Conservation (phyloP, 2,888 invertebrate genomes). For the Ceriagrion tenellum region DNA sequence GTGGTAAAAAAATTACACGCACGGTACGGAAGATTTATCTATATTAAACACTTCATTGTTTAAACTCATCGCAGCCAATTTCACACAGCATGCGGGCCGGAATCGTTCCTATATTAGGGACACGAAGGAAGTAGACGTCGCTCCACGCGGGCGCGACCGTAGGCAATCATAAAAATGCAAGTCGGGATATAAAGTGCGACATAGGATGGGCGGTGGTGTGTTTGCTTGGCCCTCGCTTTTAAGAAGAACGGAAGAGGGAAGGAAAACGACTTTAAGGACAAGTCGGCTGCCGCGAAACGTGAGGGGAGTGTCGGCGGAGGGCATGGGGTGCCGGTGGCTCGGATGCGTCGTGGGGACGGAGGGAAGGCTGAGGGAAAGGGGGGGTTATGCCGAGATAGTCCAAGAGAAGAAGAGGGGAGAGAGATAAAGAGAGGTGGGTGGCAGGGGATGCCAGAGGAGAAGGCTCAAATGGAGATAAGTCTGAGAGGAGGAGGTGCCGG, state of each 20-base stretch:
- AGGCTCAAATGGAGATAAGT: not conserved
- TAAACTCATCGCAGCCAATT: not conserved
- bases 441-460: not conserved
- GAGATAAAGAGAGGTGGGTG: not conserved
- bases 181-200: not conserved
- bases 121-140: not conserved
- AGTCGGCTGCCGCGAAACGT: not conserved
- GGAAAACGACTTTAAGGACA: not conserved
- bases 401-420: not conserved
- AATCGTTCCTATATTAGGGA: not conserved
- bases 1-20: no score
- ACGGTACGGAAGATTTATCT: not conserved
- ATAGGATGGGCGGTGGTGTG: not conserved
- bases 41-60: not conserved
- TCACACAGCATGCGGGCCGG: not conserved
- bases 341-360: not conserved
- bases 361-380: not conserved
- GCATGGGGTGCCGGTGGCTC: not conserved
- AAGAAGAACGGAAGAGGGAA: not conserved
- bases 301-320: not conserved
- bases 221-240: not conserved
- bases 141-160: not conserved
- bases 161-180: slow-evolving; percentile 10
- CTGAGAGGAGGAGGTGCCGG: not conserved
- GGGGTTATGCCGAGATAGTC: not conserved